phyloP scores from a whole-genome alignment of 92 coral and sea anemone genomes.

The Palythoa grandiflora region DNA sequence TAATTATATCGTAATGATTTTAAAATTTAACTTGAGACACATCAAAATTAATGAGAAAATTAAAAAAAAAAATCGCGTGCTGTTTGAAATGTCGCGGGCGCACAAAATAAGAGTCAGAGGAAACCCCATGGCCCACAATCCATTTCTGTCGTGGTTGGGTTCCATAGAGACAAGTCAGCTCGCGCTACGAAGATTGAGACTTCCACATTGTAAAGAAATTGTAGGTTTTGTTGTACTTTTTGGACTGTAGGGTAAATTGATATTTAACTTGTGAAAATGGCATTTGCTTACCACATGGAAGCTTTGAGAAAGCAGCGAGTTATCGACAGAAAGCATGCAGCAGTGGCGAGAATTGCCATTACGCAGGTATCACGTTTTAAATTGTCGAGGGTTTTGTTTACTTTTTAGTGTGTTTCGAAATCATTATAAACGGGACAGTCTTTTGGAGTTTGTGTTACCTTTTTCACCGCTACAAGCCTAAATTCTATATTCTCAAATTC shows the following conservation, averaged over 20 bases:
- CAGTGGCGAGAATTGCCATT: slow-evolving; percentile 81
- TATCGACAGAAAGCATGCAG: slow-evolving; percentile 85
- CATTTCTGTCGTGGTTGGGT: slow-evolving; percentile 53
- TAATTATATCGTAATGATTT: no score
- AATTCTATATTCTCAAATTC: background rate
- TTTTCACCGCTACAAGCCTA: background rate
- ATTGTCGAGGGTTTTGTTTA: background rate
- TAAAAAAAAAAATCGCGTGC: no score
- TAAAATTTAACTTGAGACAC: no score
- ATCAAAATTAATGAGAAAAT: no score
- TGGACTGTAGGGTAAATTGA: background rate
- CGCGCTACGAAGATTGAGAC: background rate
- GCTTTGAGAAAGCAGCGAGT: slow-evolving; percentile 93
- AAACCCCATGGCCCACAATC: slow-evolving; percentile 66
- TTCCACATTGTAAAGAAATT: background rate
- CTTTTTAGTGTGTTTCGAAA: slow-evolving; percentile 11
- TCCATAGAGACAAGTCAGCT: slow-evolving; percentile 59
- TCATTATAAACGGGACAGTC: no score
- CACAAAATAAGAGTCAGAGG: slow-evolving; percentile 63
- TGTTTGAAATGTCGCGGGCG: slow-evolving; percentile 17
- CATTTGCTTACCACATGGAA: slow-evolving; percentile 94
- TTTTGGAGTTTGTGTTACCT: background rate
- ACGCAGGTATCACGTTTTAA: slow-evolving; percentile 71
- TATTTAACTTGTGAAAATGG: slow-evolving; percentile 64
- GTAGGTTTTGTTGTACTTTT: background rate